Evolutionary conservation across 1,140 invertebrate genomes (phyloP), one percentile per base, ranked within the genome.

Genomic region (Procambarus virginalis): DNA sequence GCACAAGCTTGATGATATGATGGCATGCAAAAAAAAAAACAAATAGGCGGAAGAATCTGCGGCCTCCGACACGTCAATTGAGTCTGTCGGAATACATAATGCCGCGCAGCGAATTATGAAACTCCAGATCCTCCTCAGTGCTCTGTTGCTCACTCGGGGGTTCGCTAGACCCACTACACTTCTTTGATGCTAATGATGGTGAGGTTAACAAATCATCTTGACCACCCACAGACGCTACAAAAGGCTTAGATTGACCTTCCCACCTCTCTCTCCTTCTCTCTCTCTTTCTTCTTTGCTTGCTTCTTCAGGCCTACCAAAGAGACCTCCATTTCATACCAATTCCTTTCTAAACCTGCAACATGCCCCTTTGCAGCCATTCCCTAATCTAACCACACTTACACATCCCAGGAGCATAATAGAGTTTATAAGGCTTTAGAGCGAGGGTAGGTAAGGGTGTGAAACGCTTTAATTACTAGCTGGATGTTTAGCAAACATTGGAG

Each of bases 391-490:
- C n/a, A 34, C 22, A 34, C 64, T 34, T 68, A 68, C 68, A 73
- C 14, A 64, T 20, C 10, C 60, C 60, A 17, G 20, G n/a, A 34
- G 49, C 20, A 20, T 83, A 83, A 83, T 83, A 17, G 46, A 83
- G 60, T 5, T 22, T 22, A 68, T 70, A 48, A 70, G 20, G 9
- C 22, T 14, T 34, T 80, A 46, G 48, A 80, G 20, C 34, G 55
- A 10, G 49, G 51, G 48, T 83, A 83, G 55, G 81, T 70, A 70
- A 68, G 34, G 2, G 58, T 70, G 46, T 48, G 20, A 45, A 83
- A 58, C 22, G 49, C 78, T 60, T n/a, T 83, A 83, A 83, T 83
- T 83, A 83, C 64, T 48, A 68, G 64, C 55, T 17, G 81, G 81
- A 22, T 70, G 20, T 68, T 55, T 49, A 20, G 20, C n/a, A 83